phyloP scores from a whole-genome alignment of 2,113 vertebrate species.

The Phyllostomus hastatus region DNA sequence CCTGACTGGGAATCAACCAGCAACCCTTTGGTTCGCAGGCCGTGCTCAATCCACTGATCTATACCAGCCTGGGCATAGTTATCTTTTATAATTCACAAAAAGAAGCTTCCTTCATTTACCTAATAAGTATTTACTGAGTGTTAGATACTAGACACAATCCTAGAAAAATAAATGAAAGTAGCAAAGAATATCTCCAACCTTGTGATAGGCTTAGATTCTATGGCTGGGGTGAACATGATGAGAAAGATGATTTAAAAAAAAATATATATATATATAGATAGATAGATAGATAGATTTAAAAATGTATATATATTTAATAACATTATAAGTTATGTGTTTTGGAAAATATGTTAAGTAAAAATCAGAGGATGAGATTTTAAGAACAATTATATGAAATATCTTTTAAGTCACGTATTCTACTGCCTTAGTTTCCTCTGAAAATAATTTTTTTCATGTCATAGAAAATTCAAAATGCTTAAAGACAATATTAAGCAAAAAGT shows the following conservation, averaged over 20 bases:
- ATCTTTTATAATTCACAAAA: background rate
- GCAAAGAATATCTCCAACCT: background rate
- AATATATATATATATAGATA: too few relatives aligned
- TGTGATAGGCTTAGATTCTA: background rate
- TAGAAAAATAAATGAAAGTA: background rate
- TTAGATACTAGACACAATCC: background rate
- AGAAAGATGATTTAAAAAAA: background rate
- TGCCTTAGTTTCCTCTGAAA: background rate
- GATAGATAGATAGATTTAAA: too few relatives aligned
- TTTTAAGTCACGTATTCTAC: background rate
- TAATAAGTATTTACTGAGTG: background rate
- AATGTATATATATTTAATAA: background rate
- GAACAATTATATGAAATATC: background rate
- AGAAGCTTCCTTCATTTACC: background rate
- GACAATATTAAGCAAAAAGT: background rate
- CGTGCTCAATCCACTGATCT: too few relatives aligned
- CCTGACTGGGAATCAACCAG: too few relatives aligned
- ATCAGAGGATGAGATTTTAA: background rate
- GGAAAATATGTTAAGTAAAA: background rate
- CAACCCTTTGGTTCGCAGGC: too few relatives aligned
- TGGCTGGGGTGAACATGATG: accelerated
- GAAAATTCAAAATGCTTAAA: background rate
- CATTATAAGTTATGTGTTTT: background rate
- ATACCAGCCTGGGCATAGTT: too few relatives aligned
- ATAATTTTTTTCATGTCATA: background rate